phyloP scores from a whole-genome alignment of 2,797 vertebrate species.

The Leptoclinus maculatus region DNA sequence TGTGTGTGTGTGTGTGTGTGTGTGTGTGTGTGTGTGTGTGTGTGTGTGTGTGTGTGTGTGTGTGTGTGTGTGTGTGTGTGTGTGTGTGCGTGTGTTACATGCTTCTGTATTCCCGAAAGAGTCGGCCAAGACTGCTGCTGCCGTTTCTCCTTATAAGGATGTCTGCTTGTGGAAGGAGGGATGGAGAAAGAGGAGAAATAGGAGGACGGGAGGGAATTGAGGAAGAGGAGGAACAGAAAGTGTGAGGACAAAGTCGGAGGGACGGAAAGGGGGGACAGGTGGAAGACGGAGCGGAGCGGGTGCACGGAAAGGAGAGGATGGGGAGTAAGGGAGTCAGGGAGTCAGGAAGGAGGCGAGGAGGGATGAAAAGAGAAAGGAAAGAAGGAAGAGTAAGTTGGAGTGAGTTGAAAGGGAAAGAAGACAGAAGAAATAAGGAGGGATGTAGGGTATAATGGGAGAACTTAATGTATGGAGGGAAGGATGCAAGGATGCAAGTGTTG shows the following conservation, averaged over 20 bases:
- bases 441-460: not conserved
- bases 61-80: not conserved
- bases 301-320: not conserved
- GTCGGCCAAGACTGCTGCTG: constrained; percentile 55
- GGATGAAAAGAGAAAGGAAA: not conserved
- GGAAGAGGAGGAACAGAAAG: not conserved
- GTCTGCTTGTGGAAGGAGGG: constrained; percentile 55
- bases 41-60: constrained; percentile 47
- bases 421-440: not conserved
- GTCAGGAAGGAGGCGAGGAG: not conserved
- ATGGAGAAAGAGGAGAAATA: constrained; percentile 29
- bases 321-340: not conserved
- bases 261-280: not conserved
- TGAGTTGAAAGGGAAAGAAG: not conserved
- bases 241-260: not conserved
- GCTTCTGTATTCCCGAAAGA: constrained; percentile 76
- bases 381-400: not conserved
- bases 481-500: not conserved
- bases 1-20: constrained; percentile 31
- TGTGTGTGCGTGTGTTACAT: constrained; percentile 64
- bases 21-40: constrained; percentile 23
- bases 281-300: not conserved
- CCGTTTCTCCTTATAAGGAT: constrained; percentile 81
- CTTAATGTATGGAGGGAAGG: not conserved
- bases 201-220: not conserved